These are phyloP conservation scores for Ptycholaimellus sp. DNA, from an alignment of 2,888 invertebrate species.

Conservation along the genomic window DNA sequence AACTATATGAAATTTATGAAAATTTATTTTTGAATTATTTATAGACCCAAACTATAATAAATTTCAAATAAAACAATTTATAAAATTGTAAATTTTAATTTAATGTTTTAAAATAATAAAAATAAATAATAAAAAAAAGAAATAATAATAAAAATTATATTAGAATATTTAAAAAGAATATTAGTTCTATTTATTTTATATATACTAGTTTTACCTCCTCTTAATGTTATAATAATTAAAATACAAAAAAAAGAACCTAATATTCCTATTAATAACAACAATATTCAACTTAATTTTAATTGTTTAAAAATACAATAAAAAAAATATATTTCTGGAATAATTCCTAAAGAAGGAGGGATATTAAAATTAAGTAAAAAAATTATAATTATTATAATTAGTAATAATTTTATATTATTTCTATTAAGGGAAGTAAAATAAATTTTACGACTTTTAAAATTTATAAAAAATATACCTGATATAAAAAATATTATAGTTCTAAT, in stretches of 20 bases:
- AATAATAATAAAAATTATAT: too few relatives aligned
- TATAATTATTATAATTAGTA: constrained; percentile 20
- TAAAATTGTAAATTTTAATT: too few relatives aligned
- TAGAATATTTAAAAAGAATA: not conserved
- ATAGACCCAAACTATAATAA: not conserved
- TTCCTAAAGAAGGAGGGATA: constrained; percentile 2
- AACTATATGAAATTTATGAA: constrained; percentile 19
- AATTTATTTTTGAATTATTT: not conserved
- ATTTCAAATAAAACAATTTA: too few relatives aligned
- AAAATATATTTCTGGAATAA: not conserved
- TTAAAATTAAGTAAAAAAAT: too few relatives aligned
- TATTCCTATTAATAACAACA: not conserved
- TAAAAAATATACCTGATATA: constrained; percentile 11
- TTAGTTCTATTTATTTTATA: not conserved
- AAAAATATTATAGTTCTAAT: constrained; percentile 14
- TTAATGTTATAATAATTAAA: not conserved
- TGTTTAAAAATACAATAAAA: not conserved
- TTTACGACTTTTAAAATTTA: constrained; percentile 13
- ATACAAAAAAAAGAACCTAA: not conserved
- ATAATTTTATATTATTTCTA: constrained; percentile 14
- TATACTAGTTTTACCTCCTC: not conserved
- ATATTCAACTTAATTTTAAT: not conserved
- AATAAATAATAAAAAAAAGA: too few relatives aligned
- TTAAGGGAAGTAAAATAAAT: constrained; percentile 14
- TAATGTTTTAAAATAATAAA: not conserved